These are phyloP conservation scores for Falco rusticolus DNA, from an alignment of 2,797 vertebrate species.

Conservation along the genomic window DNA sequence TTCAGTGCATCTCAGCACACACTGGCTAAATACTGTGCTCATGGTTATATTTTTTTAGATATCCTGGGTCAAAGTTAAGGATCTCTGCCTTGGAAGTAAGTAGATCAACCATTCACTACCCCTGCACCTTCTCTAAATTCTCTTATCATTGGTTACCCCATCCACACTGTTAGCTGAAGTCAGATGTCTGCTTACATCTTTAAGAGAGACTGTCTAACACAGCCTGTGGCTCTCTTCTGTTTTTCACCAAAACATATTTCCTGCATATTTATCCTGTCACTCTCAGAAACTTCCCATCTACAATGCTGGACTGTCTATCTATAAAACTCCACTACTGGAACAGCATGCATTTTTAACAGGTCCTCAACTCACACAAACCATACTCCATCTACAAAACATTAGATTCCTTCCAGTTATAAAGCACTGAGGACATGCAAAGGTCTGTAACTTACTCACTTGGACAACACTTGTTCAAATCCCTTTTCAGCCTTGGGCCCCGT, in stretches of 20 bases:
- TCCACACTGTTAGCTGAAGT: not conserved
- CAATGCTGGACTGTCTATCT: not conserved
- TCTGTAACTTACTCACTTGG: not conserved
- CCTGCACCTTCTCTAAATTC: not conserved
- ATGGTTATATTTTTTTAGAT: not conserved
- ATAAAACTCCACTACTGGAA: not conserved
- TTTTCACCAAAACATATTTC: not conserved
- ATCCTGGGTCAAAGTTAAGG: not conserved
- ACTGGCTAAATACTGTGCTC: not conserved
- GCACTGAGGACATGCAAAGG: not conserved
- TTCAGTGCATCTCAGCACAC: not conserved
- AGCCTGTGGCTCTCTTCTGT: not conserved
- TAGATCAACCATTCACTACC: not conserved
- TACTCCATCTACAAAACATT: not conserved
- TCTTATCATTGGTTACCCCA: not conserved
- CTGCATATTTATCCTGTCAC: not conserved
- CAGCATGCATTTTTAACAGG: not conserved
- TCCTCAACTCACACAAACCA: not conserved
- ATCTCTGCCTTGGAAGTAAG: not conserved
- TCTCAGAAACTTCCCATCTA: not conserved
- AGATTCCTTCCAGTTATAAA: not conserved
- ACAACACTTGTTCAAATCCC: not conserved
- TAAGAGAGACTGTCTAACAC: not conserved
- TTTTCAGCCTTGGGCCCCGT: not conserved
- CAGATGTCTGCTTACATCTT: not conserved